These are phyloP conservation scores for Xenopus borealis DNA, from an alignment of 2,113 vertebrate species.

Conservation along the genomic window DNA sequence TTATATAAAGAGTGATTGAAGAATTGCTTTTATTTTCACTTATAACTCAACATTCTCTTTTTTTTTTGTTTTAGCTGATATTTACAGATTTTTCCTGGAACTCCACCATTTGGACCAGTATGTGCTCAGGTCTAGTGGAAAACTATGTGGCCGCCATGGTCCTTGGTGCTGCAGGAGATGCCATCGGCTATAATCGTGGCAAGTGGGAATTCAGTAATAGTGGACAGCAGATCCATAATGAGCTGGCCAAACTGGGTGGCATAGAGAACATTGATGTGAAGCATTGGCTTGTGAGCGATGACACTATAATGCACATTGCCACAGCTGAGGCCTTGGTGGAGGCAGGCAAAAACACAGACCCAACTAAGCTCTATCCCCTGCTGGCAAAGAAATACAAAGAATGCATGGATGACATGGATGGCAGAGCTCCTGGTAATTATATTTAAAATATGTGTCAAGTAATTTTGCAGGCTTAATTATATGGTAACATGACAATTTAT, in stretches of 20 bases:
- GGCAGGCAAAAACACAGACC: conserved; percentile 40
- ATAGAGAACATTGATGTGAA: conserved; percentile 57
- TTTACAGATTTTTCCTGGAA: conserved; percentile 12
- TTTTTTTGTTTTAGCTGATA: not conserved
- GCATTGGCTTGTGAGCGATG: conserved; percentile 69
- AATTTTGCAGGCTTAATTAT: too few relatives aligned
- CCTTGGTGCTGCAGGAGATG: conserved; percentile 71
- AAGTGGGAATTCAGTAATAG: conserved; percentile 67
- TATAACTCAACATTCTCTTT: too few relatives aligned
- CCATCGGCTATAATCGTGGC: conserved; percentile 63
- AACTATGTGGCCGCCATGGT: conserved; percentile 72
- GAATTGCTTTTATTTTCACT: too few relatives aligned
- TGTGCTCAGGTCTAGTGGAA: conserved; percentile 49
- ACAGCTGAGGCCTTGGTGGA: conserved; percentile 70
- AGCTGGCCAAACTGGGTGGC: conserved; percentile 66
- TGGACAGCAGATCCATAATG: conserved; percentile 65
- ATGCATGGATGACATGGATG: conserved; percentile 73
- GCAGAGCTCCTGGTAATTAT: conserved; percentile 70
- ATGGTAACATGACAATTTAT: too few relatives aligned
- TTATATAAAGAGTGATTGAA: too few relatives aligned
- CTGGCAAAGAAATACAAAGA: conserved; percentile 72
- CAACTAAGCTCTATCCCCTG: conserved; percentile 57
- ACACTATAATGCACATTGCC: conserved; percentile 83
- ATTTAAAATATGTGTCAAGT: not conserved
- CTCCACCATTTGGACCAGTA: not conserved